Evolutionary conservation across 2,797 vertebrate genomes (phyloP).

Genomic region (Macropus fuliginosus): DNA sequence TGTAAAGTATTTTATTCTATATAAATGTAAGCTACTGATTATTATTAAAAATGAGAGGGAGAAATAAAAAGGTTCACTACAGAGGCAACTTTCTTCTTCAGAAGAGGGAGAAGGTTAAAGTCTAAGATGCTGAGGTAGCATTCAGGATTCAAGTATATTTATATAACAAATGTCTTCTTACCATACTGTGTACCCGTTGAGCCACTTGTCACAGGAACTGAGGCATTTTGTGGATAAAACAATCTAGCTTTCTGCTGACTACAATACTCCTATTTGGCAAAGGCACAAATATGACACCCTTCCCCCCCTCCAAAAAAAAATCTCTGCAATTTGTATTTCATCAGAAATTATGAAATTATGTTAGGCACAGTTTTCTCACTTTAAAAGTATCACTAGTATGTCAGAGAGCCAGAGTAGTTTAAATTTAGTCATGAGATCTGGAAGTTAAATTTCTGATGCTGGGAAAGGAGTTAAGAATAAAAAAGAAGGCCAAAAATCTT

Average conservation of each 20-base stretch:
- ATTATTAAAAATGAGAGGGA: slow-evolving; percentile 23
- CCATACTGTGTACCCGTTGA: not conserved
- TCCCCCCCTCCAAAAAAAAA: not conserved
- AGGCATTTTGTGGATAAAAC: not conserved
- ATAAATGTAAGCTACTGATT: not conserved
- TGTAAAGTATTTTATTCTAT: not conserved
- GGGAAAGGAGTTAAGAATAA: not conserved
- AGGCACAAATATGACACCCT: not conserved
- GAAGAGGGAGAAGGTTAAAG: not conserved
- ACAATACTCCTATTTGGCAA: not conserved
- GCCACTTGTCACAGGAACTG: slow-evolving; percentile 6
- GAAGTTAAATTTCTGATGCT: slow-evolving; percentile 11
- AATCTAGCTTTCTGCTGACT: not conserved
- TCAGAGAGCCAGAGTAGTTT: slow-evolving; percentile 25
- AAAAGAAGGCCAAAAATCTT: not conserved
- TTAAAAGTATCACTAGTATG: not conserved
- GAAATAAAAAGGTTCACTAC: not conserved
- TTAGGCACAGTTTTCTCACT: not conserved
- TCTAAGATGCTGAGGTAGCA: not conserved
- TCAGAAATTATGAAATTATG: not conserved
- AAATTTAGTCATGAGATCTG: slow-evolving; percentile 41
- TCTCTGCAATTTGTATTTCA: not conserved
- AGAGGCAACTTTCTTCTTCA: not conserved
- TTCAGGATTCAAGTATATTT: not conserved
- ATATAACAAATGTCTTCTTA: not conserved